phyloP scores from a whole-genome alignment of 2,797 vertebrate species.

The Varecia variegata region DNA sequence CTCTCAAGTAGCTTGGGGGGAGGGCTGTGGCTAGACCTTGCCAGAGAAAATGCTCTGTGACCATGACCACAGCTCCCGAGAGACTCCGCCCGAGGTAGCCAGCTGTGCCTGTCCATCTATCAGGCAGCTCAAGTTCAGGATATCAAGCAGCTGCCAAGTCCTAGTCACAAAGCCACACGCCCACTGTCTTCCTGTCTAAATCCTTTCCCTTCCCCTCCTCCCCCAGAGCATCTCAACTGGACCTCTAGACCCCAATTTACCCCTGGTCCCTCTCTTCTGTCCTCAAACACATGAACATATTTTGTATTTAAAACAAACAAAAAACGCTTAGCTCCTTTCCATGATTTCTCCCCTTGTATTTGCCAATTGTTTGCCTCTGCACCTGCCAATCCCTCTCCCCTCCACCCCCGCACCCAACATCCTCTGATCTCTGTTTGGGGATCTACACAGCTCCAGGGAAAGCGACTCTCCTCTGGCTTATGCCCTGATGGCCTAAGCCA shows the following conservation, averaged over 20 bases:
- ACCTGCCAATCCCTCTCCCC: neutral
- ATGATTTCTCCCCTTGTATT: neutral
- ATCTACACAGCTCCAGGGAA: neutral
- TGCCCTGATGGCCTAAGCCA: neutral
- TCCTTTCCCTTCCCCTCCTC: neutral
- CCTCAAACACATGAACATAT: neutral
- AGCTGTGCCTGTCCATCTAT: conserved; percentile 48
- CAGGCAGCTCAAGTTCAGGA: conserved; percentile 17
- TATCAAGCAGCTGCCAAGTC: conserved; percentile 22
- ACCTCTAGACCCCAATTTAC: neutral
- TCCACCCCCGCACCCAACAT: neutral
- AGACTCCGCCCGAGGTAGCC: neutral
- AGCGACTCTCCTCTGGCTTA: neutral
- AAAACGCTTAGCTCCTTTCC: neutral
- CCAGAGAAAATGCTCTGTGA: neutral
- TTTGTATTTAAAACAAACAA: neutral
- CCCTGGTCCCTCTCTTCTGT: neutral
- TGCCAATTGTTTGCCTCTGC: neutral
- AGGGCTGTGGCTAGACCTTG: neutral
- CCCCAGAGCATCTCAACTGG: neutral
- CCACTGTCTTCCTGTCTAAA: neutral
- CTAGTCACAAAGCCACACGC: conserved; percentile 3
- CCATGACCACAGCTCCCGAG: neutral
- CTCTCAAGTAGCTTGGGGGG: neutral
- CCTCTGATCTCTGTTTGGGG: neutral